Percentiles rank a stretch among this genome's conserved stretches.
Evolutionary conservation across 2,113 vertebrate species (phyloP).

Genomic region (Aspidoscelis tigris): DNA sequence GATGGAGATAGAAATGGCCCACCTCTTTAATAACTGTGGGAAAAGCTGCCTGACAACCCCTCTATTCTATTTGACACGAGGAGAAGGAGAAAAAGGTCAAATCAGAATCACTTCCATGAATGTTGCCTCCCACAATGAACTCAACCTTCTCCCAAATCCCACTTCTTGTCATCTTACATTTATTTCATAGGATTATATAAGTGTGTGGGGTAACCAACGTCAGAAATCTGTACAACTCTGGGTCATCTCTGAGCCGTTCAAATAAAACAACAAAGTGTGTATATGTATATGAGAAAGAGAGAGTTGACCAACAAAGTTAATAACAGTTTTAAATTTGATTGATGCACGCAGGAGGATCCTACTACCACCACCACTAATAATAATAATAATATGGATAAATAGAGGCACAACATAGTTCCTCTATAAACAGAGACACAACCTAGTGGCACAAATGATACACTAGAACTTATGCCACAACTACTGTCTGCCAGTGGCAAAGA

Average conservation of each 20-base stretch:
- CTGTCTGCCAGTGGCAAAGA: too few species aligned
- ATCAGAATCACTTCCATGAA: not conserved
- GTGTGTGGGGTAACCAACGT: not conserved
- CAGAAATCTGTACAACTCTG: not conserved
- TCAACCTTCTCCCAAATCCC: not conserved
- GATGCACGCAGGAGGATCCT: too few species aligned
- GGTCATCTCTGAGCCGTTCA: not conserved
- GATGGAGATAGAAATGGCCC: not conserved
- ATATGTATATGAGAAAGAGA: not conserved
- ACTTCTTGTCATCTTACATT: not conserved
- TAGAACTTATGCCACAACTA: too few species aligned
- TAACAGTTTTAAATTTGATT: too few species aligned
- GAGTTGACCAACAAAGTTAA: not conserved
- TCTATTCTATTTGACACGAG: not conserved
- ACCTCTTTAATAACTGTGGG: constrained; percentile 7
- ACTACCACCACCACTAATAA: too few species aligned
- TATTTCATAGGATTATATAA: not conserved
- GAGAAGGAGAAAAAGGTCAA: constrained; percentile 7
- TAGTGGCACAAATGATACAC: too few species aligned
- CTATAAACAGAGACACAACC: too few species aligned
- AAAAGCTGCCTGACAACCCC: not conserved
- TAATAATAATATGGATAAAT: too few species aligned
- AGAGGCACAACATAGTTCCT: too few species aligned
- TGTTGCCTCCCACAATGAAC: not conserved
- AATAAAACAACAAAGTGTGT: not conserved